Base-by-base conservation (phyloP, 2,113 vertebrate genomes). In the Spea bombifrons region DNA sequence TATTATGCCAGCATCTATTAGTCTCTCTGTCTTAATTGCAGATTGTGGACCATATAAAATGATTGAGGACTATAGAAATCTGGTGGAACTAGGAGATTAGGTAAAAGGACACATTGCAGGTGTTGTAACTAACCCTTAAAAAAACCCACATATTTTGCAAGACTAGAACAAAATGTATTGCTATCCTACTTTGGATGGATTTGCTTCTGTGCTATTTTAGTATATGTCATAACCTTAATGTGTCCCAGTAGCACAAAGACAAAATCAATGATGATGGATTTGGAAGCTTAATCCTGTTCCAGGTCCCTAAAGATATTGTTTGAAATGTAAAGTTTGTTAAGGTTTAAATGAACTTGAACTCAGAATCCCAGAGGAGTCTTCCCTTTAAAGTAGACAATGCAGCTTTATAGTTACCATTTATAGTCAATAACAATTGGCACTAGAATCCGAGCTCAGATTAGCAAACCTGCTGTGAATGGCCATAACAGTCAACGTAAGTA, bases 261-360 rank as follows among this genome's bases (percentile, higher is more conserved):
- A 86, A 90, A 91, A 93, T 95, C 90, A 90, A 92, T 95, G 92
- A 87, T 86, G 89, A 88, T 88, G 85, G 91, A 93, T 94, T 92
- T 85, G 90, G 89, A 88, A 85, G 83, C 87, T 88, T 92, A 93
- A 93, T 94, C 90, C 90, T 87, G 91, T 90, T 90, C 63, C 86
- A 90, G 89, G 88, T 89, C 88, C 86, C 87, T 79, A 84, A 85
- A 90, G 88, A 88, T 92, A 92, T 90, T 88, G 90, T 91, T 93
- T 92, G 86, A 91, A 92, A 93, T 91, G 89, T 91, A 93, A 92
- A 93, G 88, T 92, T 90, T 1, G 79, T 87, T 90, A 89, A 89
- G 88, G 87, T 88, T 91, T 90, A 89, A 92, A 90, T 90, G 90
- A 92, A 92, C 88, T 91, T 88, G 86, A 88, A 90, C 86, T 52